Evolutionary conservation across 1,140 invertebrate genomes (phyloP), one percentile per base, ranked within the genome.

Genomic region (Cherax destructor): DNA sequence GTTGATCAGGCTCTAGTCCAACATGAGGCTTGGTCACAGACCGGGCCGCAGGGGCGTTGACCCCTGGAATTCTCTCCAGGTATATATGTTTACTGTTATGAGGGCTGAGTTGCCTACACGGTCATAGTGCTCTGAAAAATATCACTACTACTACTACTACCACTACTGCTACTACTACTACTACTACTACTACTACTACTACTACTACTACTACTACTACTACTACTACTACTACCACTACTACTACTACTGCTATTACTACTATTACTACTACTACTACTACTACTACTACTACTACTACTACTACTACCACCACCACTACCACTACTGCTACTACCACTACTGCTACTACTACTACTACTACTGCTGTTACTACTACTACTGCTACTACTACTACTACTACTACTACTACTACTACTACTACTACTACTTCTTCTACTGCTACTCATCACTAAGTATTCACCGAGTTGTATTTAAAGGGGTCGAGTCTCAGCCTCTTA

Each of bases 191-290:
- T 83, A 61, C 59, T 65, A 83, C n/a, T 56, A 50, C 79, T 56
- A 81, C 79, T 81, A 52, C 47, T 81, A 81, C 79, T 81, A 81
- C n/a, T 81, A 56, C 30, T 18, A 81, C 79, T 56, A 81, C 74
- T 81, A 49, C 79, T 52, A 81, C 79, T 18, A 81, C 47, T 50
- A 81, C 18, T 50, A 50, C 79, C n/a, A 56, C 50, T 0, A 52
- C 47, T 50, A 81, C 52, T 50, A 52, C 79, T 52, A 81, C 47
- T 52, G 50, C 50, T 52, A 81, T 16, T 49, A 56, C 47, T 81
- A 49, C 79, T 50, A 50, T n/a, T 50, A 52, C 52, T 4, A 81
- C 47, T 52, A 52, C 4, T 49, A 80, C 30, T 80, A 76, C 78
- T 80, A 81, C 79, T 56, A 56, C 49, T 24, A 81, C 47, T 81